Base-by-base conservation (phyloP, 2,113 vertebrate species). In the Athene noctua region DNA sequence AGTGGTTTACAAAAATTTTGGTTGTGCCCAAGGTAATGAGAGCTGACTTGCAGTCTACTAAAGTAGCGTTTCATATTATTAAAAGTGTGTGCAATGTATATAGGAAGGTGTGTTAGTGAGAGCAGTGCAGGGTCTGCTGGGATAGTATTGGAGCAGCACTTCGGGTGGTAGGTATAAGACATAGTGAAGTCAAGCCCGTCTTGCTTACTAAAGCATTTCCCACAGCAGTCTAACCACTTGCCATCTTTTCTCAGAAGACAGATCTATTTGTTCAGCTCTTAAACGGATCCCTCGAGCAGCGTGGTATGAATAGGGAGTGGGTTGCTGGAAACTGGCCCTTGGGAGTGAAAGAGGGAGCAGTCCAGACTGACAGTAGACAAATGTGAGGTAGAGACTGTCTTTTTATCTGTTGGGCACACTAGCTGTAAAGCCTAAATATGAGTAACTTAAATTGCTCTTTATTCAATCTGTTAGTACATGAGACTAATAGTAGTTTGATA, bases 371-470 rank as follows among this genome's bases (percentile, higher is more conserved):
- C 14, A 10, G 15, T 3, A 52, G 55, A 2, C 59, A 58, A 5
- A 2, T 4, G 6, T 6, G n/a, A 51, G 12, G 13, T 10, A 9
- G 25, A 46, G 62, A 4, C 32, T 36, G 34, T 13, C 21, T 57
- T 57, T 63, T 34, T 27, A 8, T 42, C 12, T 14, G 0, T 36
- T 4, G 1, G 23, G 18, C 20, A 20, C 19, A 2, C 23, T 14
- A 16, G 22, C 32, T 70, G 26, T 88, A 26, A 68, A 90, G 13
- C 36, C 54, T 58, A 11, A 79, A 32, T 17, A 16, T 3, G 6
- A 51, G 36, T 65, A 62, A 36, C 21, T 81, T 59, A 13, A 67
- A 44, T 74, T 67, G 32, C 10, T 79, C 44, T n/a, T 59, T 15
- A 29, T 38, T 89, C 22, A 38, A 2, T 18, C 3, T 42, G 0